phyloP scores from a whole-genome alignment of 2,888 invertebrate genomes.

The Dasysyrphus tricinctus region DNA sequence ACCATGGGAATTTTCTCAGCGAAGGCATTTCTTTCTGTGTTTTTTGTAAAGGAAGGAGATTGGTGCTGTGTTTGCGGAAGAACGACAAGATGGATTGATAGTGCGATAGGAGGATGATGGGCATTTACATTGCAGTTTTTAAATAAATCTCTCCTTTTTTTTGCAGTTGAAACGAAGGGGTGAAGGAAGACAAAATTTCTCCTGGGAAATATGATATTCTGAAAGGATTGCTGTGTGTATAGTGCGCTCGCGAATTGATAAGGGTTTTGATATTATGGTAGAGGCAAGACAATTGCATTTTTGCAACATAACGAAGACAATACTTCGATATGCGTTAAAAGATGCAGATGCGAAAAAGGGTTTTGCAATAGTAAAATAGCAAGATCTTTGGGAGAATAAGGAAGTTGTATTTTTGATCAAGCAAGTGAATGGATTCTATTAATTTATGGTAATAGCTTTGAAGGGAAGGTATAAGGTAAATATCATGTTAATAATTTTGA shows the following conservation, averaged over 20 bases:
- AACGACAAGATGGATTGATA: slow-evolving; percentile 57
- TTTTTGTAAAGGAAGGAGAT: slow-evolving; percentile 11
- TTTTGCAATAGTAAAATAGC: slow-evolving; percentile 5
- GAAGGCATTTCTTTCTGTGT: neutral
- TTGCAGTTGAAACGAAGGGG: slow-evolving; percentile 51
- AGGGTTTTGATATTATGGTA: slow-evolving; percentile 26
- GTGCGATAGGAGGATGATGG: slow-evolving; percentile 59
- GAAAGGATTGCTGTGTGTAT: slow-evolving; percentile 27
- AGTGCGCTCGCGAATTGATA: slow-evolving; percentile 45
- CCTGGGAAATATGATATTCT: slow-evolving; percentile 69
- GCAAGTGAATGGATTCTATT: slow-evolving; percentile 3
- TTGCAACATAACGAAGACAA: slow-evolving; percentile 44
- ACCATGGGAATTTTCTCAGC: slow-evolving; percentile 69
- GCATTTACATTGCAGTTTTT: slow-evolving; percentile 61
- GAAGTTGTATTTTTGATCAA: neutral
- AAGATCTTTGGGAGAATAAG: neutral
- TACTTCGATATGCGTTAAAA: slow-evolving; percentile 14
- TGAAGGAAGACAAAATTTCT: slow-evolving; percentile 47
- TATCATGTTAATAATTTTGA: neutral
- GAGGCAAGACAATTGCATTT: slow-evolving; percentile 22
- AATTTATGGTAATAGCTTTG: slow-evolving; percentile 9
- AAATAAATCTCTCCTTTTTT: slow-evolving; percentile 38
- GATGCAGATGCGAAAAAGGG: slow-evolving; percentile 62
- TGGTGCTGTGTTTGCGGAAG: slow-evolving; percentile 66
- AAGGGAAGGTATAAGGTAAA: neutral